Base-by-base conservation (phyloP, 1,140 invertebrate genomes). In the Reticulitermes speratus region DNA sequence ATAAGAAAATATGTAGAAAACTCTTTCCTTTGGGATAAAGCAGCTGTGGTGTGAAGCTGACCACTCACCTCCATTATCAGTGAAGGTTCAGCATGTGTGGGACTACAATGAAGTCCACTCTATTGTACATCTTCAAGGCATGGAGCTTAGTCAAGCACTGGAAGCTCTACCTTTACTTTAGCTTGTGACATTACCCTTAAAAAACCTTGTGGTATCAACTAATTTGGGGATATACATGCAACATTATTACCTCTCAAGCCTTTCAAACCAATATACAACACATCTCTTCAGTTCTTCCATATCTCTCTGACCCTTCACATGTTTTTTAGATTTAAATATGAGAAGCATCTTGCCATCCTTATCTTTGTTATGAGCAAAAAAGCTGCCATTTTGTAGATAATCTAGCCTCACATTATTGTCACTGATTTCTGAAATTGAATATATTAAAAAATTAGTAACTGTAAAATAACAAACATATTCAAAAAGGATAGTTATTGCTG, bases 251-350 rank as follows among this genome's bases (percentile, higher is more conserved):
- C 94, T 94, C 91, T 98, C 96, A 84, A 96, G 90, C 88, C 96
- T 92, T 90, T 99, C 97, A 87, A 98, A 94, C 95, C 95, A 97
- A 90, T 97, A 98, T 5, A 98, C 94, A 82, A 98, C 93, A 88
- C 95, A 95, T 90, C 93, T 94, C 89, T 97, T 96, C 11, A 98
- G 89, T 55, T 96, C 95, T 8, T 94, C 93, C 87, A 95, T 93
- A 88, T 96, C 94, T 89, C 94, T 94, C 21, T 92, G 90, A 84
- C 96, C 96, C 92, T 97, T 98, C 3, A 92, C 90, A 88, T 97
- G 95, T 88, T 95, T 92, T 89, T 95, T 96, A 19, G 94, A 95
- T 89, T 95, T 96, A 87, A 97, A 95, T 85, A 97, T 93, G 38
- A 97, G 91, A 59, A 97, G 89, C 19, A 93, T 92, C 88, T 95